Percentiles rank a stretch among this genome's conserved stretches.
Conservation (phyloP, 2,113 vertebrate species). For the Machaerirhynchus nigripectus region DNA sequence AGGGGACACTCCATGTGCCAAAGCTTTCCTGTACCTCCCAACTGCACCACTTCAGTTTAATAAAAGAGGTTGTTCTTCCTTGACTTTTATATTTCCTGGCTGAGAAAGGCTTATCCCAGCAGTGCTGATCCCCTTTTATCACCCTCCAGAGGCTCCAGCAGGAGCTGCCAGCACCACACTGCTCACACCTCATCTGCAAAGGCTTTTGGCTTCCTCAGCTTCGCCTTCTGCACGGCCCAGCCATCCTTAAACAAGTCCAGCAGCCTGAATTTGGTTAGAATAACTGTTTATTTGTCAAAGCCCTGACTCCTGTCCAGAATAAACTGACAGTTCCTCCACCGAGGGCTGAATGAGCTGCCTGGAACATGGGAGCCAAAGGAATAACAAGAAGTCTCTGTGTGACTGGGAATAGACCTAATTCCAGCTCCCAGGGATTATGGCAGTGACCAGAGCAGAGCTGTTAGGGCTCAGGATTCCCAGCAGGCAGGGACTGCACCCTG, state of each 20-base stretch:
- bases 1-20: background rate
- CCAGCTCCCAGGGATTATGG: background rate
- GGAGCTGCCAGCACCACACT: background rate
- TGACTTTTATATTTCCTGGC: background rate
- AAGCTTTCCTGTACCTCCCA: background rate
- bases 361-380: background rate
- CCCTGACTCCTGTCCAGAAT: background rate
- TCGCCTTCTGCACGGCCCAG: background rate
- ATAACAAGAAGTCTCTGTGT: background rate
- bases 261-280: background rate
- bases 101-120: background rate
- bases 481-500: background rate
- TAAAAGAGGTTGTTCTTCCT: background rate
- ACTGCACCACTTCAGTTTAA: fast-evolving
- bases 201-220: background rate
- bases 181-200: background rate
- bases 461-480: background rate
- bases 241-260: background rate
- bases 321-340: background rate
- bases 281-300: background rate
- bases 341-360: background rate
- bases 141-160: background rate
- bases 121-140: background rate
- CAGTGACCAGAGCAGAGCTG: background rate
- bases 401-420: background rate